These are phyloP conservation scores for Epinephelus moara DNA, from an alignment of 2,113 vertebrate species.

Conservation along the genomic window DNA sequence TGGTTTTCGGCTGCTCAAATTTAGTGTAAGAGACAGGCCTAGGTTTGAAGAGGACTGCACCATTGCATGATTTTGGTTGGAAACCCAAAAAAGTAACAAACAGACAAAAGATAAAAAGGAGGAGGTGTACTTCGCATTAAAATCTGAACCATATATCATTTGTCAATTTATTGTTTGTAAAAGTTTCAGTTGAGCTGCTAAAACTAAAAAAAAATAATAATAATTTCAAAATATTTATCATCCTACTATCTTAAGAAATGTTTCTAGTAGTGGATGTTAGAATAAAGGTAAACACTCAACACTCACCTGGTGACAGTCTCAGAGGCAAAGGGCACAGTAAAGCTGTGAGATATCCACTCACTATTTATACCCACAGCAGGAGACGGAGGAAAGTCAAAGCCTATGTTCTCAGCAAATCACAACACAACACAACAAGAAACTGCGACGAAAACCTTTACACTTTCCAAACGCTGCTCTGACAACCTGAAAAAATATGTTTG, in stretches of 20 bases:
- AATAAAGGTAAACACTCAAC: background rate
- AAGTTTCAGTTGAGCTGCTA: background rate
- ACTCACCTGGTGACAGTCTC: conserved; percentile 43
- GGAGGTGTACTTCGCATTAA: background rate
- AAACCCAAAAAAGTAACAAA: background rate
- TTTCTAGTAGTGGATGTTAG: background rate
- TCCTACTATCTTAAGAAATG: background rate
- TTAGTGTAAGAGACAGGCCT: background rate
- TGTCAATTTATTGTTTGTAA: background rate
- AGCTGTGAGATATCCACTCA: background rate
- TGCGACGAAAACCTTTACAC: background rate
- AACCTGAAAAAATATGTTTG: conserved; percentile 9
- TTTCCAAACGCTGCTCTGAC: conserved; percentile 9
- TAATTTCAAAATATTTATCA: background rate
- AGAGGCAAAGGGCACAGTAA: background rate
- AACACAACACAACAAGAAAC: conserved; percentile 7
- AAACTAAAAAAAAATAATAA: background rate
- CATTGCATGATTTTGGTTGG: background rate
- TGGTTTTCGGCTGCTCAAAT: conserved; percentile 30
- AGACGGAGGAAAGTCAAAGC: background rate
- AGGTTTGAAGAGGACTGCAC: conserved; percentile 13
- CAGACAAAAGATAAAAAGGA: background rate
- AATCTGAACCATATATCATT: background rate
- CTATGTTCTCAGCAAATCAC: conserved; percentile 51
- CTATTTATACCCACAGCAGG: conserved; percentile 43